Conservation (phyloP, 2,888 invertebrate species). For the Camponotus fellah region DNA sequence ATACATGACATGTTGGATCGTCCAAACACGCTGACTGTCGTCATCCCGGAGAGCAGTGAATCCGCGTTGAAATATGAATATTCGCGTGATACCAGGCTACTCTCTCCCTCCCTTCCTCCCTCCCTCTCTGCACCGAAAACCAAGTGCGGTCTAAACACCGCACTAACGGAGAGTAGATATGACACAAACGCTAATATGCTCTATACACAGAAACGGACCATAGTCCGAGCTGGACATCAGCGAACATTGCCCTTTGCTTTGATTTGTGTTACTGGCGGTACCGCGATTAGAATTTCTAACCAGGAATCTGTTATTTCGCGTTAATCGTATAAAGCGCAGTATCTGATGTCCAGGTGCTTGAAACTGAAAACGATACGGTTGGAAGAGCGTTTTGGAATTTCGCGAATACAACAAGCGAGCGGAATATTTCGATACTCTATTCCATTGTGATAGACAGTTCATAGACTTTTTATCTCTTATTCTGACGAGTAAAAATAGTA, state of each 20-base stretch:
- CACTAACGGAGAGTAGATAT: conserved; percentile 44
- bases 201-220: conserved; percentile 43
- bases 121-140: conserved; percentile 49
- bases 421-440: conserved; percentile 1
- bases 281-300: conserved; percentile 70
- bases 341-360: conserved; percentile 49
- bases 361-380: conserved; percentile 2
- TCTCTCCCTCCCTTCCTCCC: neutral
- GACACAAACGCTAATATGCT: conserved; percentile 52
- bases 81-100: conserved; percentile 48
- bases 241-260: conserved; percentile 55
- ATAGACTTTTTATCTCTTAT: neutral
- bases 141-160: conserved; percentile 43
- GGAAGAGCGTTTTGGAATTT: conserved; percentile 6
- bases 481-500: too few species aligned
- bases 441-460: neutral
- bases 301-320: conserved; percentile 62
- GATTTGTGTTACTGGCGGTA: conserved; percentile 55
- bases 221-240: conserved; percentile 35
- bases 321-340: conserved; percentile 60
- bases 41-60: conserved; percentile 47
- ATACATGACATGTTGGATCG: conserved; percentile 40
- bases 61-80: conserved; percentile 68
- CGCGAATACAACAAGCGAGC: neutral
- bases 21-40: conserved; percentile 45